Evolutionary conservation across 2,113 vertebrate genomes (phyloP).

Genomic region (Ciconia boyciana): DNA sequence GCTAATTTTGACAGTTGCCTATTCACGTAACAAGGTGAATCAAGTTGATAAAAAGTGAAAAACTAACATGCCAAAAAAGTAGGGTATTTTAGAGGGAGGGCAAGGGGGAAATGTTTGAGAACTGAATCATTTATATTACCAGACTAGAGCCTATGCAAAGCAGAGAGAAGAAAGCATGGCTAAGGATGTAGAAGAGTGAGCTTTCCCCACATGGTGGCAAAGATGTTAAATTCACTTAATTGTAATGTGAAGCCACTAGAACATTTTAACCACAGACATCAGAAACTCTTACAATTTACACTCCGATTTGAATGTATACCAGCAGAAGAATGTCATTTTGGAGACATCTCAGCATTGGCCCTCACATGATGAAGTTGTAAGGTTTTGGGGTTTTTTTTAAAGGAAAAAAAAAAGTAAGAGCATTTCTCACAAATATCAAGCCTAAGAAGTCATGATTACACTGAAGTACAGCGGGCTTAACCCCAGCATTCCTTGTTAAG

Average conservation of each 20-base stretch:
- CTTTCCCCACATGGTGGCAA: neutral
- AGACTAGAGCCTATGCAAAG: neutral
- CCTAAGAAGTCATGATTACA: neutral
- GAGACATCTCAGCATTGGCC: rapidly evolving
- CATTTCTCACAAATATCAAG: neutral
- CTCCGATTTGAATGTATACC: rapidly evolving
- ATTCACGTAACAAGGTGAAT: neutral
- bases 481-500: too few relatives aligned
- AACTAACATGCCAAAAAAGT: neutral
- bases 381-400: neutral
- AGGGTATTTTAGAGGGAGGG: neutral
- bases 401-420: neutral
- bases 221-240: neutral
- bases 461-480: neutral
- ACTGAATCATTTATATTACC: neutral
- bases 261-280: neutral
- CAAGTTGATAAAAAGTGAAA: neutral
- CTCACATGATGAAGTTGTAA: neutral
- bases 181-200: neutral
- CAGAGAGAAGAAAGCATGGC: neutral
- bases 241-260: neutral
- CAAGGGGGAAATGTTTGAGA: neutral
- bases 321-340: neutral
- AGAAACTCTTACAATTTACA: neutral
- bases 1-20: neutral